A percentile compares a stretch with the other conserved stretches of the same genome.
These are phyloP conservation scores for Hirundo rustica DNA, from an alignment of 2,797 vertebrate species.

Conservation along the genomic window DNA sequence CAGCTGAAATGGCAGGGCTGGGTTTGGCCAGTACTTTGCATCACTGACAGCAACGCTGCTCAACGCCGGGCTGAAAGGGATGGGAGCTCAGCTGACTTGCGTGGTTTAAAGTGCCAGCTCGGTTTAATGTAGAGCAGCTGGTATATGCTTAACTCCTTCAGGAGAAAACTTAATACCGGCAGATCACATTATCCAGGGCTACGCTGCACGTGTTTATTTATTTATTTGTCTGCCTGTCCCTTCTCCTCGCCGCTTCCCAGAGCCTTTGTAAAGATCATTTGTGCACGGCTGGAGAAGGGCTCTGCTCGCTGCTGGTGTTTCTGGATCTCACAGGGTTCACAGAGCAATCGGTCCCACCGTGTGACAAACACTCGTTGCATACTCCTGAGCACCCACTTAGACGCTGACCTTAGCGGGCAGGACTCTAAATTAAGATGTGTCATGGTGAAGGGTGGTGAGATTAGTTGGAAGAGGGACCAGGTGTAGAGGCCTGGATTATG, in stretches of 20 bases:
- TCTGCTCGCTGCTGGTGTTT: background rate
- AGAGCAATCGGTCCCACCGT: background rate
- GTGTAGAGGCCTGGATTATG: slow-evolving; percentile 59
- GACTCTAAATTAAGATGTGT: slow-evolving; percentile 55
- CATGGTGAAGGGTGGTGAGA: slow-evolving; percentile 47
- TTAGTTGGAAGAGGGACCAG: slow-evolving; percentile 59
- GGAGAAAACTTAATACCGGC: slow-evolving; percentile 62
- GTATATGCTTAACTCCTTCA: slow-evolving; percentile 54
- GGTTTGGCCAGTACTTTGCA: background rate
- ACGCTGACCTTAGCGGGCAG: background rate
- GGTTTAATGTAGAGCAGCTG: slow-evolving; percentile 73
- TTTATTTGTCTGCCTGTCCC: background rate
- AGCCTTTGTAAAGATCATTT: background rate
- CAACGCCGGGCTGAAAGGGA: slow-evolving; percentile 49
- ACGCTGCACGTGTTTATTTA: background rate
- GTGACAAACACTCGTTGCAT: background rate
- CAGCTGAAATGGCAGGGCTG: slow-evolving; percentile 47
- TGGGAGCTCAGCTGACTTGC: slow-evolving; percentile 63
- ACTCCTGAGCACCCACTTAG: background rate
- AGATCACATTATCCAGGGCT: slow-evolving; percentile 54
- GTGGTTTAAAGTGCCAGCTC: slow-evolving; percentile 70
- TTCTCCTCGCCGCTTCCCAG: background rate
- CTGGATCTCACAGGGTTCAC: background rate
- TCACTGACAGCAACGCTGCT: slow-evolving; percentile 9
- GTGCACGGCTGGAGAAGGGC: rapidly evolving